Base-by-base conservation (phyloP, 2,113 vertebrate genomes). In the Myotis davidii region DNA sequence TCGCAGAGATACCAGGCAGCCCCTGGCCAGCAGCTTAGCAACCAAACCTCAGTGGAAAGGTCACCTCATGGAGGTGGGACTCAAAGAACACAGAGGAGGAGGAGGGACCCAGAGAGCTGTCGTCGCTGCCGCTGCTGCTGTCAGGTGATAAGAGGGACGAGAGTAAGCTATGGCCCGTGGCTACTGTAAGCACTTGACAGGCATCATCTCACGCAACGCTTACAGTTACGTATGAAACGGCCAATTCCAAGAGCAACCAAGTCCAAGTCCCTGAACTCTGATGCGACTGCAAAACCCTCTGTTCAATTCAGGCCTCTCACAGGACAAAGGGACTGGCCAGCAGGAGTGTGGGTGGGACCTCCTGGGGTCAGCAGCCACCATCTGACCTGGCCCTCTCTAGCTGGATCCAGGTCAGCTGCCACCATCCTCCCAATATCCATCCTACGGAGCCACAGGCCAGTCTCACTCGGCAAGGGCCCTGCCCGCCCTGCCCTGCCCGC, bases 11-110 rank as follows among this genome's bases (percentile, higher is more conserved):
- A 73, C 64, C 37, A 21, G 76, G 70, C 64, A 92, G 90, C 42
- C 81, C 90, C 50, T n/a, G 81, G 88, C 52, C 85, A 94, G 65
- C 64, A 92, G 81, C 84, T 39, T 74, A 79, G 88, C 85, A 94
- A 91, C 84, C 48, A 81, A 74, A 85, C 34, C 34, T 37, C 48
- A 27, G 84, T 27, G 84, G 54, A 61, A 34, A 91, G 59, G 17
- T 37, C 32, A 65, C 17, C 79, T 72, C 37, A 5, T 1, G 76
- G 23, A 94, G 84, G 70, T 34, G 42, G 64, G 88, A n/a, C 77
- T 20, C 32, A 4, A 6, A 52, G 56, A 56, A 42, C 70, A 34
- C 14, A 54, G 27, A 21, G 42, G 27, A 29, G 21, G 34, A 23
- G 59, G 23, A 0, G 9, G 84, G 23, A 23, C 20, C 21, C 45